phyloP scores from a whole-genome alignment of 2,797 vertebrate species.

The Sandelia bainsii region DNA sequence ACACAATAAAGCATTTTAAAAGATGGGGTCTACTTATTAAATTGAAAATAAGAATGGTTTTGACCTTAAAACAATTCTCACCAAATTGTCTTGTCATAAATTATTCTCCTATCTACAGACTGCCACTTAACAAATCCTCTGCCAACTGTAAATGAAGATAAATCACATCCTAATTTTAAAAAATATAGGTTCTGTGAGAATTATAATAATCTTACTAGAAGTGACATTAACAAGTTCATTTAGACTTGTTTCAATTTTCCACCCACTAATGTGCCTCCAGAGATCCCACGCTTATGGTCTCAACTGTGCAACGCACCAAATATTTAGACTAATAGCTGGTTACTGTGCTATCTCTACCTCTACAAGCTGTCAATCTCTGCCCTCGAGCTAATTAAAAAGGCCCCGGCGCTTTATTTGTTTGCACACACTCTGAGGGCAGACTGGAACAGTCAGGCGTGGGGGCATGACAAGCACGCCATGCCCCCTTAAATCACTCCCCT shows the following conservation, averaged over 20 bases:
- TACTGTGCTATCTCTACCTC: conserved; percentile 80
- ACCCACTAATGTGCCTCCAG: conserved; percentile 55
- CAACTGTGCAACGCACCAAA: conserved; percentile 78
- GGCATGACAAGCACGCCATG: conserved; percentile 73
- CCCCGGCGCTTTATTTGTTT: conserved; percentile 79
- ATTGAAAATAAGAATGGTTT: conserved; percentile 55
- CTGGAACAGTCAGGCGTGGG: conserved; percentile 75
- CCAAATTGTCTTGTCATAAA: conserved; percentile 52
- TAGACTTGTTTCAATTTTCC: conserved; percentile 60
- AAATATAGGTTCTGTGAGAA: conserved; percentile 4
- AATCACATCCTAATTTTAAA: background rate
- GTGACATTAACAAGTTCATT: conserved; percentile 42
- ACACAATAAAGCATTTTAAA: conserved; percentile 60
- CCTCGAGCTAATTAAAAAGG: conserved; percentile 84
- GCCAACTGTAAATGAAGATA: conserved; percentile 43
- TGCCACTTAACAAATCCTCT: conserved; percentile 41
- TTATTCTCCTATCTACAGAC: conserved; percentile 37
- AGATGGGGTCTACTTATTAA: conserved; percentile 45
- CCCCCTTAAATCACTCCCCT: conserved; percentile 83
- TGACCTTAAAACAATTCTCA: conserved; percentile 50
- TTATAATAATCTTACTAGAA: conserved; percentile 24
- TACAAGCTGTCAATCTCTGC: conserved; percentile 83
- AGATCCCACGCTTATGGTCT: conserved; percentile 63
- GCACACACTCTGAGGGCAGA: conserved; percentile 74
- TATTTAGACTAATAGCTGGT: conserved; percentile 85